phyloP scores from a whole-genome alignment of 2,113 vertebrate species.

The Cyphomyrus plagiostoma region DNA sequence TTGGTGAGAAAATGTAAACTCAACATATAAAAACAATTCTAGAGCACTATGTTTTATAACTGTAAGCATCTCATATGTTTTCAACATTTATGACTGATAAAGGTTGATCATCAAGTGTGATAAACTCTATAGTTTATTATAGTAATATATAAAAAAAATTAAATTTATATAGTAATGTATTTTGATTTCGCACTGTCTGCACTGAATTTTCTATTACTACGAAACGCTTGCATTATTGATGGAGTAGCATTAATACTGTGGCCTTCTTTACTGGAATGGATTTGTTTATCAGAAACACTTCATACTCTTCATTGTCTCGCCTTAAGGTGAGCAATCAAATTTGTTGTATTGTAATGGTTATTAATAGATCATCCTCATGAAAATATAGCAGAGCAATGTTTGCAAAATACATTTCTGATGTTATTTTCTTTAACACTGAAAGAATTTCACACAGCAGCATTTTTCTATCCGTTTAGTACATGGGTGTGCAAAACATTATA shows the following conservation, averaged over 20 bases:
- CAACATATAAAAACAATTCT: background rate
- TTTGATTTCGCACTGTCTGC: background rate
- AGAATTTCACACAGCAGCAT: background rate
- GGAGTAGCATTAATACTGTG: background rate
- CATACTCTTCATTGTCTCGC: background rate
- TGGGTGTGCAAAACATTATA: background rate
- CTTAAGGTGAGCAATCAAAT: background rate
- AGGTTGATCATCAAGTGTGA: background rate
- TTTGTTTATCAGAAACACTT: background rate
- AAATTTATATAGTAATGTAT: background rate
- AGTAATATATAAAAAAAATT: no score
- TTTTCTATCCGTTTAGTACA: background rate
- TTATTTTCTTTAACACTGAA: background rate
- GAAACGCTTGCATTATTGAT: background rate
- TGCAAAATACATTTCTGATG: background rate
- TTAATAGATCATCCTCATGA: background rate
- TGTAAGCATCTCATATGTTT: background rate
- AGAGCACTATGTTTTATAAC: background rate
- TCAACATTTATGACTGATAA: background rate
- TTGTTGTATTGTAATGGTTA: background rate
- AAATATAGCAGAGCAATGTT: background rate
- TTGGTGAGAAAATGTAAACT: background rate
- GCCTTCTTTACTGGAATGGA: background rate
- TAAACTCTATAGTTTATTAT: background rate
- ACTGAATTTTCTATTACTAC: background rate